These are phyloP conservation scores for Stegostoma tigrinum DNA, from an alignment of 2,113 vertebrate species.

Conservation along the genomic window DNA sequence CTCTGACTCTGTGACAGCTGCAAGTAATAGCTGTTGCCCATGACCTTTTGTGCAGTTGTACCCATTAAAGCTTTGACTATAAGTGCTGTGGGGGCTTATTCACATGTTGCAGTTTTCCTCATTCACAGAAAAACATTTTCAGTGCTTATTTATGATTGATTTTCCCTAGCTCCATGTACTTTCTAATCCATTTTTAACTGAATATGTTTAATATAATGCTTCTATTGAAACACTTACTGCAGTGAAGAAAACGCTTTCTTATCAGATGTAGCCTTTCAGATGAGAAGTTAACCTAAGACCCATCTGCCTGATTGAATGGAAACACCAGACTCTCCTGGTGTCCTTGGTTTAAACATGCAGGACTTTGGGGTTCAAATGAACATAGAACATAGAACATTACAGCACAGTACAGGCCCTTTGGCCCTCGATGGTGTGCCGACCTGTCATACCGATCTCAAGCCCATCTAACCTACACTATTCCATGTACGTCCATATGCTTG, in stretches of 20 bases:
- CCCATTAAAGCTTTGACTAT: neutral
- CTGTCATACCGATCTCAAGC: too few species aligned
- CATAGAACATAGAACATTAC: too few species aligned
- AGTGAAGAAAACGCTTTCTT: neutral
- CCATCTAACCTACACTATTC: too few species aligned
- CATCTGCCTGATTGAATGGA: neutral
- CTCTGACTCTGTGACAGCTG: neutral
- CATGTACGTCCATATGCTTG: too few species aligned
- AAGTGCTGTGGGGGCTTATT: neutral
- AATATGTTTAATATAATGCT: neutral
- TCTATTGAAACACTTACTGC: neutral
- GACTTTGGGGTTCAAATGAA: too few species aligned
- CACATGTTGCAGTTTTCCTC: neutral
- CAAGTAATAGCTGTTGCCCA: neutral
- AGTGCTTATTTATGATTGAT: neutral
- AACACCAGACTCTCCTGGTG: neutral
- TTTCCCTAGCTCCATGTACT: neutral
- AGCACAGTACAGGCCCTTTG: too few species aligned
- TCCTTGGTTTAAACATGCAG: neutral
- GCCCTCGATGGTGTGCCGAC: too few species aligned
- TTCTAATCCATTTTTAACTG: neutral
- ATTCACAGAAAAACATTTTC: neutral
- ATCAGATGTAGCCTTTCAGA: neutral
- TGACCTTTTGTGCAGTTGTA: neutral
- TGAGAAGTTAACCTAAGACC: neutral